Conservation (phyloP, 2,797 vertebrate genomes). For the Karalla daura region DNA sequence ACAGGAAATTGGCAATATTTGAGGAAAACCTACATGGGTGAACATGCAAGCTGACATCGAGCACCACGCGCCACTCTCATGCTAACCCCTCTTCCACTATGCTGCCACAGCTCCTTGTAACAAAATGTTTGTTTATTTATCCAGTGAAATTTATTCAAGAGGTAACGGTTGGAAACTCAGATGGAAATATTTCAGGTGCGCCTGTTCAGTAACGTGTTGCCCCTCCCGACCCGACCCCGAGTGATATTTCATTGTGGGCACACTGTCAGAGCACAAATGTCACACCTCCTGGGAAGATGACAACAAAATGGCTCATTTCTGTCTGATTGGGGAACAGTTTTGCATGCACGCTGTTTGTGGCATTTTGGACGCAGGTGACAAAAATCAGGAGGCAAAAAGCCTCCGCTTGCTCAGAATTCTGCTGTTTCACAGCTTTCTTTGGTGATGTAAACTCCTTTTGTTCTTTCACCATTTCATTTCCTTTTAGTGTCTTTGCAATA, state of each 20-base stretch:
- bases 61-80: too few species aligned
- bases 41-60: too few species aligned
- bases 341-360: not conserved
- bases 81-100: too few species aligned
- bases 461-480: not conserved
- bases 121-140: too few species aligned
- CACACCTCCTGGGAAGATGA: conserved; percentile 2
- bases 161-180: not conserved
- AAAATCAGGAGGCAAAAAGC: not conserved
- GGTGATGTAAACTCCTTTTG: not conserved
- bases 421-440: conserved; percentile 1
- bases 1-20: too few species aligned
- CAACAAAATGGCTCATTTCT: not conserved
- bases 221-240: not conserved
- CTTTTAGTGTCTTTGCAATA: not conserved
- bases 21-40: too few species aligned
- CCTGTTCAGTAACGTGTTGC: not conserved
- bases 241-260: not conserved
- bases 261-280: not conserved
- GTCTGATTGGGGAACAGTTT: not conserved
- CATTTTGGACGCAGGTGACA: not conserved
- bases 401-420: conserved; percentile 6
- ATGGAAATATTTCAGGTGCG: not conserved
- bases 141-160: not conserved
- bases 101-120: too few species aligned